Evolutionary conservation across 1,140 invertebrate species (phyloP), one percentile per base, ranked within the genome.

Genomic region (Monomorium pharaonis): DNA sequence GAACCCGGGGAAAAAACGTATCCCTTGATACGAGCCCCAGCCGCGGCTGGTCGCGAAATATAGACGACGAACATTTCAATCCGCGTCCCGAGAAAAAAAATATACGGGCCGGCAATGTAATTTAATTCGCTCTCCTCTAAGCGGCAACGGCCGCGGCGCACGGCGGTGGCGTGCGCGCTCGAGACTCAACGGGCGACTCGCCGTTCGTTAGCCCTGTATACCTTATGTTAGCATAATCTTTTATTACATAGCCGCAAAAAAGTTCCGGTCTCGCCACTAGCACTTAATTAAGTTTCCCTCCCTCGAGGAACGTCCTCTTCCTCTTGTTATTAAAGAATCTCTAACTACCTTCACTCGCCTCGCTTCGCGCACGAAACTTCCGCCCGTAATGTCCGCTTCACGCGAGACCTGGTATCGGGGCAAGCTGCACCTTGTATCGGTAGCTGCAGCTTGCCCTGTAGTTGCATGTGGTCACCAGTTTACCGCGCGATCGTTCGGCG

Each of bases 211-310:
- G 78, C 30, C 67, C 67, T 83, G 78, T 83, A 83, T 83, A 83
- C 78, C 78, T 72, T 83, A 83, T 83, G 78, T 83, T 83, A 83
- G 78, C 78, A 83, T 83, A 83, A 83, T 83, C 78, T 83, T 83
- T 83, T 83, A 83, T 83, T 83, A 83, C 78, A 72, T 51, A 42
- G 51, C 67, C 78, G 78, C 78, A 72, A 72, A 81, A 83, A 83
- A 83, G 51, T 83, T 72, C 78, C 78, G 37, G 67, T 24, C 67
- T 37, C 54, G 51, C 78, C 51, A 74, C 78, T 83, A 83, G 78
- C 67, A 83, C 78, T 83, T 83, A 83, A 83, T 83, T 83, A 83
- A 83, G 78, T 83, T 83, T 83, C 27, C 54, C 24, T 74, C 37
- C 67, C 51, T 24, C 77, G 18, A 18, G 77, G 24, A 80, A 80